phyloP scores from a whole-genome alignment of 2,888 invertebrate species.

The Pandemis cinnamomeana region DNA sequence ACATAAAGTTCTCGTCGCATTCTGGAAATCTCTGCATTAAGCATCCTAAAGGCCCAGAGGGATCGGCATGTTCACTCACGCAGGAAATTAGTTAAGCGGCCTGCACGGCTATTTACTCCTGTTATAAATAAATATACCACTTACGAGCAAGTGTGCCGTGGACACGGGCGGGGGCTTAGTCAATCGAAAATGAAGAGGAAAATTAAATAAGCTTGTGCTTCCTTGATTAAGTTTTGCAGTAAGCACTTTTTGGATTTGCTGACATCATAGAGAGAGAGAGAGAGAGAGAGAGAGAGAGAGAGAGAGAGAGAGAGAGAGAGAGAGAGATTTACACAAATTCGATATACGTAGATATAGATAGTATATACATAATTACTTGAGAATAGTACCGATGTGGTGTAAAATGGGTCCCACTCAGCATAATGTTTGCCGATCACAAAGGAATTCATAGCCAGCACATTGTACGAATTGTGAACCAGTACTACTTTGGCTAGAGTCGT shows the following conservation, averaged over 20 bases:
- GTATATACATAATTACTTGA: no score
- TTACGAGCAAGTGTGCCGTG: neutral
- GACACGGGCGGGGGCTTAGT: neutral
- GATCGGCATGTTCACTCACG: constrained; percentile 8
- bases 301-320: no score
- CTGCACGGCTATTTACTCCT: constrained; percentile 1
- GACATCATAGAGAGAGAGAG: no score
- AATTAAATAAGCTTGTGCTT: neutral
- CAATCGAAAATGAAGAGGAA: neutral
- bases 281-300: no score
- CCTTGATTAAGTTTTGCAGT: neutral
- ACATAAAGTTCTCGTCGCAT: constrained; percentile 16
- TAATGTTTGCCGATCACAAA: no score
- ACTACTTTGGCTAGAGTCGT: no score
- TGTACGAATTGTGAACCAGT: no score
- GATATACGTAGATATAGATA: no score
- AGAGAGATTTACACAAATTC: no score
- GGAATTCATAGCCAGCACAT: no score
- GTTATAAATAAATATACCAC: constrained; percentile 11
- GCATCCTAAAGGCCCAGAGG: constrained; percentile 6
- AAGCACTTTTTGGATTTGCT: neutral
- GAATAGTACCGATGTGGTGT: no score
- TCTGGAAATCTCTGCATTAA: constrained; percentile 22
- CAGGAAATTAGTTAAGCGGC: constrained; percentile 6
- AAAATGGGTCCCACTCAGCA: no score